These are phyloP conservation scores for Lepilemur septentrionalis DNA, from an alignment of 2,797 vertebrate species.

Conservation along the genomic window DNA sequence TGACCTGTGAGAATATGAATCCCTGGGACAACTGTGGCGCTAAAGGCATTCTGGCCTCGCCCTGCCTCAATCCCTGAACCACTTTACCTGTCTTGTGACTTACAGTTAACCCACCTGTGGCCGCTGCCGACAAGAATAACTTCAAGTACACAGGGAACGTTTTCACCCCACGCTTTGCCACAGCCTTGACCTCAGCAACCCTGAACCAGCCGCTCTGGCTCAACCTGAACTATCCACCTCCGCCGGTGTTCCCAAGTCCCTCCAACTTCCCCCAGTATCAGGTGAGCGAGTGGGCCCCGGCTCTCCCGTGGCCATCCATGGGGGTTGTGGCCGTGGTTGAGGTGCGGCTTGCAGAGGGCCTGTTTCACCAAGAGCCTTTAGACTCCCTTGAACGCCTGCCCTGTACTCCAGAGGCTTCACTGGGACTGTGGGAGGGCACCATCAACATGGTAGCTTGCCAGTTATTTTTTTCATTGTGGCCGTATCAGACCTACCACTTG, in stretches of 20 bases:
- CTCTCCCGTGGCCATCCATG: fast-evolving
- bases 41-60: not conserved
- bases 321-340: not conserved
- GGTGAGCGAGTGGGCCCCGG: conserved; percentile 65
- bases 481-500: not conserved
- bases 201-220: conserved; percentile 75
- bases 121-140: conserved; percentile 44
- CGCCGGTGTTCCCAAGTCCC: conserved; percentile 55
- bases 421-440: not conserved
- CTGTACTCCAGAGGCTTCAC: not conserved
- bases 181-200: conserved; percentile 27
- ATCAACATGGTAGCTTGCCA: not conserved
- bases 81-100: not conserved
- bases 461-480: not conserved
- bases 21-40: fast-evolving
- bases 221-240: conserved; percentile 71
- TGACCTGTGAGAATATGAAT: not conserved
- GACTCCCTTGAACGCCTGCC: not conserved
- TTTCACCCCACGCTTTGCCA: conserved; percentile 69
- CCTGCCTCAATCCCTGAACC: not conserved
- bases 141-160: conserved; percentile 56
- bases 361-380: not conserved
- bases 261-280: conserved; percentile 72
- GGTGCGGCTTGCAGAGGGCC: not conserved
- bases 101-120: conserved; percentile 58